phyloP scores from a whole-genome alignment of 2,888 invertebrate species.

The Lasioglossum calceatum region DNA sequence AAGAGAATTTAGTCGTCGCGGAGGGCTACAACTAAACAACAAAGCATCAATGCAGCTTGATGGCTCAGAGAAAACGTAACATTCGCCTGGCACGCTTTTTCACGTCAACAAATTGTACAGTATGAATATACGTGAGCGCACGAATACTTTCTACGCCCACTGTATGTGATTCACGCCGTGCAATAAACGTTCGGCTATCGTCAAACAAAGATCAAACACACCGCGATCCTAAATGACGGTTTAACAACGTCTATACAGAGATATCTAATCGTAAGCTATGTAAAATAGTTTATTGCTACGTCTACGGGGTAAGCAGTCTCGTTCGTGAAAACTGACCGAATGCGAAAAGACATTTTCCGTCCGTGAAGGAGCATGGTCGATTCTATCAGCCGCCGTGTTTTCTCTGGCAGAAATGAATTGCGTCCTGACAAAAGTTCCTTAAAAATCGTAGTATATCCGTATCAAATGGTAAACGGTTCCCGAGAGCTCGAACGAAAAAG shows the following conservation, averaged over 20 bases:
- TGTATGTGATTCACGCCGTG: neutral
- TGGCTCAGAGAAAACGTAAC: conserved; percentile 3
- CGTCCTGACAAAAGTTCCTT: conserved; percentile 14
- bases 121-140: no score
- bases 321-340: conserved; percentile 35
- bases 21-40: conserved; percentile 12
- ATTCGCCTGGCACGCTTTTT: neutral
- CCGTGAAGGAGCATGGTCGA: neutral
- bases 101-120: neutral
- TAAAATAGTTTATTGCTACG: conserved; percentile 54
- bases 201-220: conserved; percentile 37
- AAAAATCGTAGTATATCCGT: conserved; percentile 43
- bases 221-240: conserved; percentile 18
- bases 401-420: neutral
- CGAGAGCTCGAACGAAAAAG: conserved; percentile 26
- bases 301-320: conserved; percentile 36
- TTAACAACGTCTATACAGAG: conserved; percentile 46
- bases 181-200: conserved; percentile 12
- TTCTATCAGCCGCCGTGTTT: neutral
- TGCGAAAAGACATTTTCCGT: conserved; percentile 43
- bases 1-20: neutral
- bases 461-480: conserved; percentile 47
- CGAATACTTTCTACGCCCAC: no score
- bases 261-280: conserved; percentile 16
- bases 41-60: neutral